Percentiles rank a stretch among this genome's conserved stretches.
phyloP scores from a whole-genome alignment of 2,888 invertebrate genomes.

The Troides aeacus region DNA sequence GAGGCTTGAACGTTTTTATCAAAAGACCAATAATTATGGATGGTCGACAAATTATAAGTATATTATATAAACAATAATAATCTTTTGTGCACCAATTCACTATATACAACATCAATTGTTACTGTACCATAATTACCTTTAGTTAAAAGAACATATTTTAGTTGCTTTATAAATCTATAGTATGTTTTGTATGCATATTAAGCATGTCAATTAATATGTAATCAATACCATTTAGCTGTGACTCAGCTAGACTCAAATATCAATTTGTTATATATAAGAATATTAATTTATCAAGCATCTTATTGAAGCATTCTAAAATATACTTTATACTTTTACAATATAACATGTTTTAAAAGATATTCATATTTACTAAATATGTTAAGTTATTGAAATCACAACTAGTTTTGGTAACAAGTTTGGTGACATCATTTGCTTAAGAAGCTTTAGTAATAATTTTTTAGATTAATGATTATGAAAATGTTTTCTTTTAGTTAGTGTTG shows the following conservation, averaged over 20 bases:
- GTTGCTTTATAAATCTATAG: background rate
- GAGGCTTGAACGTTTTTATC: no score
- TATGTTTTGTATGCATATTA: background rate
- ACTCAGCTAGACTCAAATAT: conserved; percentile 26
- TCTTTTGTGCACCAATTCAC: no score
- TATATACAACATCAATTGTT: no score
- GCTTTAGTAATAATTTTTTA: background rate
- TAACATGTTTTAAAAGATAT: conserved; percentile 1
- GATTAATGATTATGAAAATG: background rate
- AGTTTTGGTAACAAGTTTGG: conserved; percentile 14
- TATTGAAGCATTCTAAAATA: conserved; percentile 1
- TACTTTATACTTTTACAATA: background rate
- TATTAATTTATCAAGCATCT: background rate
- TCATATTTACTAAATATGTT: background rate
- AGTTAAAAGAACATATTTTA: background rate
- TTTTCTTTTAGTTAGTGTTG: background rate
- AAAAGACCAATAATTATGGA: no score
- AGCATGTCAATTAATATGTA: conserved; percentile 17
- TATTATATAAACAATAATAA: no score
- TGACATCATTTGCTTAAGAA: conserved; percentile 7
- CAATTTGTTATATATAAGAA: conserved; percentile 14
- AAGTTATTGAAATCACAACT: conserved; percentile 1
- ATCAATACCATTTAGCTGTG: conserved; percentile 27
- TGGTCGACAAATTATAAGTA: no score
- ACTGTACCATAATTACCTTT: no score